Evolutionary conservation across 2,888 invertebrate genomes (phyloP).

Genomic region (Acheta domesticus): DNA sequence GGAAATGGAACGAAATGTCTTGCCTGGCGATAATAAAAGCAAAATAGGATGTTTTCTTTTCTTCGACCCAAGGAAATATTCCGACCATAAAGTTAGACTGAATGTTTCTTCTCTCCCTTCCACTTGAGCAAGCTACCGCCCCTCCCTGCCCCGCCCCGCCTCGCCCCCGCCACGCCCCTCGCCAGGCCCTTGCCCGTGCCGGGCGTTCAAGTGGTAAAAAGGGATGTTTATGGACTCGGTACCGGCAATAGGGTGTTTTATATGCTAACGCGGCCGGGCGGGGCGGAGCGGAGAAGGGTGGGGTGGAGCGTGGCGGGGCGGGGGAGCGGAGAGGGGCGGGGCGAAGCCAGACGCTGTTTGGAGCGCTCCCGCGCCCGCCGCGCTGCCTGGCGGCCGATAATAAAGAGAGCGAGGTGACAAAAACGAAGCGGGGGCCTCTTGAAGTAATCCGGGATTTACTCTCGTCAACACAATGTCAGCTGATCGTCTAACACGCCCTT

Average conservation of each 20-base stretch:
- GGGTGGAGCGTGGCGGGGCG: not conserved
- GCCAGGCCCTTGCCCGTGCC: not conserved
- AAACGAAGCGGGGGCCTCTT: not conserved
- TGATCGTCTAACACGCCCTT: not conserved
- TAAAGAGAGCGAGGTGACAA: not conserved
- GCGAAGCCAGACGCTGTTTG: too few species aligned
- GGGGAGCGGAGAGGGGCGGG: not conserved
- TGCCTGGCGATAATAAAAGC: not conserved
- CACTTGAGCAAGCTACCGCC: not conserved
- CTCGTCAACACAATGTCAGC: not conserved
- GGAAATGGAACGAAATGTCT: conserved; percentile 18
- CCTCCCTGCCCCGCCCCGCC: not conserved
- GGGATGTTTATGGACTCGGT: conserved; percentile 18
- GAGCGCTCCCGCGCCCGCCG: too few species aligned
- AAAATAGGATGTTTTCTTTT: conserved; percentile 12
- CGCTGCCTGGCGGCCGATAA: not conserved
- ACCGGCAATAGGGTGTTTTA: conserved; percentile 18
- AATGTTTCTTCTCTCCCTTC: conserved; percentile 4
- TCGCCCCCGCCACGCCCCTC: not conserved
- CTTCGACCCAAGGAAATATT: conserved; percentile 18
- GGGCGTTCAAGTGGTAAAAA: conserved; percentile 18
- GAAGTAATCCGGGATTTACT: conserved; percentile 7
- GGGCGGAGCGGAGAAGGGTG: not conserved
- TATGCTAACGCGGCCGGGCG: not conserved
- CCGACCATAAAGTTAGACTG: conserved; percentile 1